A percentile compares a stretch with the other conserved stretches of the same genome.
Conservation (phyloP, 2,888 invertebrate genomes). For the Lasioglossum figueresi region DNA sequence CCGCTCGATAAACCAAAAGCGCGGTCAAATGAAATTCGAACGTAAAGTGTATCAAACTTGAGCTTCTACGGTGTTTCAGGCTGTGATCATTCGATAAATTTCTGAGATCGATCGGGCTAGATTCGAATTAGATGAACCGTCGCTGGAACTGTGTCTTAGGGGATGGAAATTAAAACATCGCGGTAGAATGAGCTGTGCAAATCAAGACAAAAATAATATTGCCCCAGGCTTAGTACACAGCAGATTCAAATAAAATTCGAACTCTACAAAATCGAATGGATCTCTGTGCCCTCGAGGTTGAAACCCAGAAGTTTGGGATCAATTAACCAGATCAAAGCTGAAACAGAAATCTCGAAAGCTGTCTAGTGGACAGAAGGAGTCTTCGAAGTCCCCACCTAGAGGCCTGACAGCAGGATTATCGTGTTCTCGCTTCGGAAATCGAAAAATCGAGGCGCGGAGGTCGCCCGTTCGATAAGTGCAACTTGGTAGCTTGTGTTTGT, state of each 20-base stretch:
- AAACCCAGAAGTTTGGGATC: background rate
- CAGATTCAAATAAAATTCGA: background rate
- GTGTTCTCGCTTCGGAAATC: background rate
- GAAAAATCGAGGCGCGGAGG: background rate
- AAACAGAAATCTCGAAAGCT: background rate
- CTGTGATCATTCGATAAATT: background rate
- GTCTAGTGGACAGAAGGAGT: background rate
- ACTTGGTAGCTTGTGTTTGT: conserved; percentile 70
- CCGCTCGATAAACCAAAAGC: background rate
- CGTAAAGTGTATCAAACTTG: background rate
- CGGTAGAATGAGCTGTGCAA: background rate
- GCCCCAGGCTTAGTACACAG: background rate
- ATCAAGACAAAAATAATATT: background rate
- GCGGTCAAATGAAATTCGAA: background rate
- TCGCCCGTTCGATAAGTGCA: conserved; percentile 14
- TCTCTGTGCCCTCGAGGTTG: background rate
- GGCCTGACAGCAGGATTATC: background rate
- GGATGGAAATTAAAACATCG: background rate
- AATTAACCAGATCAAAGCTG: background rate
- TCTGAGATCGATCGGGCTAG: no score
- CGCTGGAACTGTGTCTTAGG: background rate
- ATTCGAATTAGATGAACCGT: background rate
- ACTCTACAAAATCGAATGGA: background rate
- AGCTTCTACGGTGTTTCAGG: background rate
- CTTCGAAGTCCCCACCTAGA: background rate